Conservation (phyloP, 2,113 vertebrate species). For the Scartelaos histophorus region DNA sequence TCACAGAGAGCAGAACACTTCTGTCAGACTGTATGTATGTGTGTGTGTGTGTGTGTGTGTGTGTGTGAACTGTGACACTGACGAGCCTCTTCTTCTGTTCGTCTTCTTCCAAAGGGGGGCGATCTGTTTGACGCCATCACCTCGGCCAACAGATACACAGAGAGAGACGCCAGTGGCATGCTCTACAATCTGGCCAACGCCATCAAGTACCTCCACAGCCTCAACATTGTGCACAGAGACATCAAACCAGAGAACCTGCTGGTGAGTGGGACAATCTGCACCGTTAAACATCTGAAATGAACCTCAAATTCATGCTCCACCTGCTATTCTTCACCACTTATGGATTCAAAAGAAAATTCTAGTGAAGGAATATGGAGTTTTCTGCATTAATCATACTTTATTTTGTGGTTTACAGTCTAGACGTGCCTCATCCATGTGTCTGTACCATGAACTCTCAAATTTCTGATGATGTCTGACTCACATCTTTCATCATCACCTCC, state of each 20-base stretch:
- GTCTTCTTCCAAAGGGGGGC: constrained; percentile 82
- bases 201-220: constrained; percentile 97
- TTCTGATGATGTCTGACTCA: constrained; percentile 47
- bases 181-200: constrained; percentile 95
- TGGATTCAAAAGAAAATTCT: no score
- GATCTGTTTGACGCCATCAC: constrained; percentile 99
- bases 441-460: constrained; percentile 4
- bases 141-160: constrained; percentile 96
- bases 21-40: no score
- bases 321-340: not conserved
- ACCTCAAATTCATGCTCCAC: not conserved
- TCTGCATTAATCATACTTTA: no score
- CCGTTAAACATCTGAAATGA: no score
- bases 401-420: not conserved
- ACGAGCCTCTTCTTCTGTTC: not conserved
- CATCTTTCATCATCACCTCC: constrained; percentile 50
- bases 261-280: constrained; percentile 78
- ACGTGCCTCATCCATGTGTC: not conserved
- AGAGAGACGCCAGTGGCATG: constrained; percentile 96
- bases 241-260: constrained; percentile 98
- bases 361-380: no score
- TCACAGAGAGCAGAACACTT: constrained; percentile 21
- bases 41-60: no score
- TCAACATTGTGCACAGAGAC: constrained; percentile 98
- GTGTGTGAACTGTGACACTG: constrained; percentile 9